Conservation (phyloP, 2,113 vertebrate species). For the Cisticola juncidis region DNA sequence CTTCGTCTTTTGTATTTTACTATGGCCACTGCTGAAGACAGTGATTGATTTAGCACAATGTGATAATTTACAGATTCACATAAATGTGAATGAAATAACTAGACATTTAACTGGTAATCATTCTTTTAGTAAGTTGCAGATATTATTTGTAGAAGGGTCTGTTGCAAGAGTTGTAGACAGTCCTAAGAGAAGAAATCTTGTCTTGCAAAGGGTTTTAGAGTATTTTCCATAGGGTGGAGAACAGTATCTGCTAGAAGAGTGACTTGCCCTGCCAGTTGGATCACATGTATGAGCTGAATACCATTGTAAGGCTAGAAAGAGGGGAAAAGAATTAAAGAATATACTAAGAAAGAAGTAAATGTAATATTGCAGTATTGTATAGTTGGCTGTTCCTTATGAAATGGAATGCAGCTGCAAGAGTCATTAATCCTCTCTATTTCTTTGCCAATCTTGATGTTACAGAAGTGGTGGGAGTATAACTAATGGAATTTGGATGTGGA, state of each 20-base stretch:
- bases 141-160: not conserved
- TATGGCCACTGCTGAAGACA: not conserved
- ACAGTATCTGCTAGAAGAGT: not conserved
- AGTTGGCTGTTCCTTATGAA: not conserved
- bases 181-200: not conserved
- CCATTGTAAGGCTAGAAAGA: not conserved
- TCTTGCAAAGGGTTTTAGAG: not conserved
- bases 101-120: not conserved
- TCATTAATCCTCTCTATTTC: slow-evolving; percentile 8
- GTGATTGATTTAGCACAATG: not conserved
- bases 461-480: not conserved
- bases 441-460: not conserved
- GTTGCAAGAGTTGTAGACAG: not conserved
- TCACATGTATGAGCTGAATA: not conserved
- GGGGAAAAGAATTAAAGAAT: not conserved
- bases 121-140: not conserved
- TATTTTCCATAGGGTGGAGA: not conserved
- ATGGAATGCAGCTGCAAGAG: not conserved
- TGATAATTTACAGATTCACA: not conserved
- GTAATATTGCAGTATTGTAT: not conserved
- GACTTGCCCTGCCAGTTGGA: not conserved
- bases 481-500: not conserved
- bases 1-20: not conserved
- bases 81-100: not conserved
- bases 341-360: not conserved